Conservation (phyloP, 37 sponge, comb jelly and placozoan genomes). For the Lycopodina hypogea region DNA sequence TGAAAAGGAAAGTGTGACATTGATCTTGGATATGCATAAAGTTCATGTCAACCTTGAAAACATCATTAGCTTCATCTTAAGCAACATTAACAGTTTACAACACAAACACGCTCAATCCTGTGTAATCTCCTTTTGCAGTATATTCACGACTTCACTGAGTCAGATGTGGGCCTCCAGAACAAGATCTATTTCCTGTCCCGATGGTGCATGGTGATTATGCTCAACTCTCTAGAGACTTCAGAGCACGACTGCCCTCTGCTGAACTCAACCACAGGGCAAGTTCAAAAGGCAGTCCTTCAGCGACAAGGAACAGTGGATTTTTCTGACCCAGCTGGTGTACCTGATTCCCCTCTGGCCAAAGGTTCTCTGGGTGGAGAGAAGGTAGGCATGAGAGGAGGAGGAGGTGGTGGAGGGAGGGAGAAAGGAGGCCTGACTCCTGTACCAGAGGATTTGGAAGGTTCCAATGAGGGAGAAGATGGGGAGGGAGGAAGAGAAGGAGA, state of each 20-base stretch:
- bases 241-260: conserved; percentile 24
- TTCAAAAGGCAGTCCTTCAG: neutral
- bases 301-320: neutral
- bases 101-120: neutral
- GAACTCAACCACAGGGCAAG: neutral
- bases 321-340: neutral
- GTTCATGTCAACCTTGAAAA: too few species aligned
- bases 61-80: too few species aligned
- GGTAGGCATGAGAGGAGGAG: neutral
- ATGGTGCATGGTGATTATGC: conserved; percentile 46
- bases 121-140: conserved; percentile 7
- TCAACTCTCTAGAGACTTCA: conserved; percentile 26
- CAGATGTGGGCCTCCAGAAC: neutral
- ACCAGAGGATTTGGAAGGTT: conserved; percentile 6
- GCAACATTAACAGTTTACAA: too few species aligned
- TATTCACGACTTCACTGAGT: conserved; percentile 32
- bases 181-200: neutral
- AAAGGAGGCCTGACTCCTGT: neutral
- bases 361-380: neutral
- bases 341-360: neutral
- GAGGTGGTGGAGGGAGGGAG: neutral
- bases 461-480: neutral
- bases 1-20: too few species aligned
- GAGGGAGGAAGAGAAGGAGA: too few species aligned
- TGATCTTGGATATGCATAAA: too few species aligned